Base-by-base conservation (phyloP, 2,888 invertebrate genomes). In the Mycalesis mineus region DNA sequence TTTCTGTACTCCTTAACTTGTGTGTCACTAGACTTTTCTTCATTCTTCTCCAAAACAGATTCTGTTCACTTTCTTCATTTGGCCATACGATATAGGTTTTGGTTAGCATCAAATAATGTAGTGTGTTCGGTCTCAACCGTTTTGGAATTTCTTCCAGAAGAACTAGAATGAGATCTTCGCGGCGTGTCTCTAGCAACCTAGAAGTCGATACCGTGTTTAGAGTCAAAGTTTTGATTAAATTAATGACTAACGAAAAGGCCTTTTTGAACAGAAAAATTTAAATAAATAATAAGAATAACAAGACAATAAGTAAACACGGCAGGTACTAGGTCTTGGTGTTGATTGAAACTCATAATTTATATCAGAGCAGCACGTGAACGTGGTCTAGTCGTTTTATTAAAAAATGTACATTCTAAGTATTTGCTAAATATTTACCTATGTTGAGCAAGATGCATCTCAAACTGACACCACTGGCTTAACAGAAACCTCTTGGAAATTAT, bases 41-140 rank as follows among this genome's bases (percentile, higher is more conserved):
- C 7, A 91, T 60, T 55, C 91, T 68, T 60, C 71, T 82, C 91
- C 91, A 91, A 67, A 91, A 91, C 0, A 80, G 14, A 0, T 59
- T 63, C 15, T 74, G 70, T 3, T 86, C 85, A 0, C 68, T 55
- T 9, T 77, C 70, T 0, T 78, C 72, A 42, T 82, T 78, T 0
- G 93, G 93, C 94, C 94, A 94, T 9, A 92, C 91, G 13, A 94
- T 91, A 70, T 94, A 94, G 0, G 94, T 94, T 67, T 93, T 93
- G 0, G 93, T 92, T 42, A 91, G 78, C 92, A 94, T 93, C 28
- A 94, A 75, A 63, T 93, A 93, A 60, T 92, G 92, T 0, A 94
- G 75, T 0, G 92, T 92, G 66, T 92, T 93, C 0, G 93, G 92
- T 0, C 94, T 84, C 1, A 91, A 79, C 2, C 84, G 77, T 1